These are phyloP conservation scores for Eupithecia insigniata DNA, from an alignment of 2,888 invertebrate genomes.

Conservation along the genomic window DNA sequence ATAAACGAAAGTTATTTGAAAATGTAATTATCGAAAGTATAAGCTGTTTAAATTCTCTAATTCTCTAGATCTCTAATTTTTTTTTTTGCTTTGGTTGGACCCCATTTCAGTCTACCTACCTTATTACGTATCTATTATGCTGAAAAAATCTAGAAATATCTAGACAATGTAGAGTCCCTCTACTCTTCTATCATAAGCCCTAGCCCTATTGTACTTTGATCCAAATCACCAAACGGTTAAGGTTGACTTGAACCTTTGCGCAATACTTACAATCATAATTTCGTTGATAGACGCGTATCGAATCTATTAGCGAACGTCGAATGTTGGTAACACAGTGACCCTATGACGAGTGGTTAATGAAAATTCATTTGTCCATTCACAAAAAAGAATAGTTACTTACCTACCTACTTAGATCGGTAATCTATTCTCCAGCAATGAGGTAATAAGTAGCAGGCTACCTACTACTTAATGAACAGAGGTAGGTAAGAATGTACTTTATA, in stretches of 20 bases:
- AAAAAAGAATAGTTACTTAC: constrained; percentile 32
- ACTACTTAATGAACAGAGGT: neutral
- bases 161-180: neutral
- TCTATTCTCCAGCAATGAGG: neutral
- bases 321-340: constrained; percentile 30
- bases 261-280: constrained; percentile 40
- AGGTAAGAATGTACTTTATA: neutral
- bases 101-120: neutral
- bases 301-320: constrained; percentile 31
- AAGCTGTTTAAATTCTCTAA: too few relatives aligned
- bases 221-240: constrained; percentile 31
- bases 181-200: neutral
- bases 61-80: neutral
- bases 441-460: too few relatives aligned
- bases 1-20: too few relatives aligned
- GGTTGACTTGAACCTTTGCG: constrained; percentile 41
- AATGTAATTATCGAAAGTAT: neutral
- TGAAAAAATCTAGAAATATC: neutral
- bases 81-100: neutral
- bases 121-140: neutral
- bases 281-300: constrained; percentile 40
- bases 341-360: constrained; percentile 54
- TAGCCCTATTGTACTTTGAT: constrained; percentile 30
- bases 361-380: constrained; percentile 68
- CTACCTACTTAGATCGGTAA: neutral